A percentile compares a stretch with the other conserved stretches of the same genome.
These are phyloP conservation scores for Heliocidaris erythrogramma DNA, from an alignment of 35 echinoderm and acorn worm genomes.

Conservation along the genomic window DNA sequence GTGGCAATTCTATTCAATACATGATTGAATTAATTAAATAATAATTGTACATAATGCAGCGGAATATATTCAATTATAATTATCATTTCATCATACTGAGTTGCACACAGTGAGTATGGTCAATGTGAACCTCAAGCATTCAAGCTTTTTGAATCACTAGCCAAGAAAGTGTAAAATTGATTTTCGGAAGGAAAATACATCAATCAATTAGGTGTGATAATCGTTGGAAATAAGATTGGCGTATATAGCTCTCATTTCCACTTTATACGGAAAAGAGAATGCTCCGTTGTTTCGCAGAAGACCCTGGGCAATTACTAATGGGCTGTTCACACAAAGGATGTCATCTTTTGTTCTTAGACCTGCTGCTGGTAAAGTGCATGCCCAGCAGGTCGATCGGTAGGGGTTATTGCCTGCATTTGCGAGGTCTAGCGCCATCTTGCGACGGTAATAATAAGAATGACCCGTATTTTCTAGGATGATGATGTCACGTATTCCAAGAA, in stretches of 20 bases:
- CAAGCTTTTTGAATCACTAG: neutral
- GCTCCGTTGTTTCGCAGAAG: neutral
- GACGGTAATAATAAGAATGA: neutral
- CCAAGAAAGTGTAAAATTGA: neutral
- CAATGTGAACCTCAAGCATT: neutral
- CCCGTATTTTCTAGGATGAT: neutral
- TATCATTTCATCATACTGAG: neutral
- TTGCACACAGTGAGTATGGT: neutral
- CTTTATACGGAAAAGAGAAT: neutral
- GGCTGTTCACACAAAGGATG: neutral
- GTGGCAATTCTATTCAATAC: neutral
- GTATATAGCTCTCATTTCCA: neutral
- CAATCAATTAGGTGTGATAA: neutral
- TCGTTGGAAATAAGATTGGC: neutral
- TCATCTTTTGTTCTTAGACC: neutral
- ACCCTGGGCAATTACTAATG: conserved; percentile 3
- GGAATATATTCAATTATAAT: neutral
- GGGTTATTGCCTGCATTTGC: neutral
- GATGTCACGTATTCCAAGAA: conserved; percentile 10
- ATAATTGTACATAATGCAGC: neutral
- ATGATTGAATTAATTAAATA: neutral
- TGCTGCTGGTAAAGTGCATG: neutral
- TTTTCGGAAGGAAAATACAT: too few species aligned
- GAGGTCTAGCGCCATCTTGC: neutral
- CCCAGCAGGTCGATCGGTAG: neutral